Evolutionary conservation across 2,888 invertebrate species (phyloP).

Genomic region (Ceriagrion tenellum): DNA sequence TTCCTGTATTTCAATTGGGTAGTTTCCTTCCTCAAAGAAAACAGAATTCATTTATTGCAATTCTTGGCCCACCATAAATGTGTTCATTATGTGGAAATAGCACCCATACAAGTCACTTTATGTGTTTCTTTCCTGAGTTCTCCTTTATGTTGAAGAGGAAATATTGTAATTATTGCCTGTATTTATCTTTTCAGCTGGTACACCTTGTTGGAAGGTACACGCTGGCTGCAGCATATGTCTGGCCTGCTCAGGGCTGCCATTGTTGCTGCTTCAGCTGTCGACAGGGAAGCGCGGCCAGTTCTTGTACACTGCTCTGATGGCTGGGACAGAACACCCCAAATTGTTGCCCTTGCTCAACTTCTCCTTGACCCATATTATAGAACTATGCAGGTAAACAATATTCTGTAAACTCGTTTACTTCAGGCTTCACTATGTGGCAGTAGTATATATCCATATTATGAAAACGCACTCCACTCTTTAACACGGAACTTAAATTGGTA

Average conservation of each 20-base stretch:
- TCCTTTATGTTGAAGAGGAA: constrained; percentile 16
- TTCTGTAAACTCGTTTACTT: background rate
- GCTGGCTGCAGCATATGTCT: constrained; percentile 95
- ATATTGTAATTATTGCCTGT: background rate
- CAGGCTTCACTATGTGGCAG: no score
- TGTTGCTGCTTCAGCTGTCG: constrained; percentile 89
- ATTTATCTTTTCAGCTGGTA: constrained; percentile 86
- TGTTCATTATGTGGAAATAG: no score
- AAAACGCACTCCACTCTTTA: no score
- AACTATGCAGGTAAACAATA: constrained; percentile 86
- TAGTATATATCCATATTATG: no score
- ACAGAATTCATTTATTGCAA: no score
- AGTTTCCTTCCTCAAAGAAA: no score
- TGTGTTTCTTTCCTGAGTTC: constrained; percentile 23
- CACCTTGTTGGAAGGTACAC: constrained; percentile 91
- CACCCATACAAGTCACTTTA: constrained; percentile 17
- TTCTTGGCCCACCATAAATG: no score
- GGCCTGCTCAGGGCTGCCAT: constrained; percentile 90
- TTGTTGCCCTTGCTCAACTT: constrained; percentile 94
- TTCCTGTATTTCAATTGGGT: no score
- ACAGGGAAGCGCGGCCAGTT: constrained; percentile 91
- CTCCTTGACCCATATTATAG: constrained; percentile 96
- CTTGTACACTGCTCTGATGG: constrained; percentile 99
- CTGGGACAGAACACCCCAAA: constrained; percentile 99
- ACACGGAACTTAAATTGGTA: no score